These are phyloP conservation scores for Epinephelus malabaricus DNA, from an alignment of 2,797 vertebrate species.

Conservation along the genomic window DNA sequence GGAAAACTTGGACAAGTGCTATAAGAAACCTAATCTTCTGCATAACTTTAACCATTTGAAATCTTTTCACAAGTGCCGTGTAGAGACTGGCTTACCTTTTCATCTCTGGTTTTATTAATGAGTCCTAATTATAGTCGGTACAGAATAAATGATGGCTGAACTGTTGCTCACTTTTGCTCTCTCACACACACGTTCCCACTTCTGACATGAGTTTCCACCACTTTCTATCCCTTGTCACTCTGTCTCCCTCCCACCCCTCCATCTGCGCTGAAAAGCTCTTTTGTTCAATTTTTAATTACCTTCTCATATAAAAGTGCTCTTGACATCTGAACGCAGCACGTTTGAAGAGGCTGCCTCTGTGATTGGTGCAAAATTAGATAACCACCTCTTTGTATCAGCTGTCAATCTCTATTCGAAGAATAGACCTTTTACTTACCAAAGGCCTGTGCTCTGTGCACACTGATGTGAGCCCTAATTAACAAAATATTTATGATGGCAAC, in stretches of 20 bases:
- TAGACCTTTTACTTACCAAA: conserved; percentile 45
- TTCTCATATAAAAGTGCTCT: conserved; percentile 78
- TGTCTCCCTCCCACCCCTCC: conserved; percentile 62
- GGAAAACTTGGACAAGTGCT: conserved; percentile 51
- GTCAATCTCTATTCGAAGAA: conserved; percentile 67
- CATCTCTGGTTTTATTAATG: conserved; percentile 69
- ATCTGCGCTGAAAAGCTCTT: conserved; percentile 80
- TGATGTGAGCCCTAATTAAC: conserved; percentile 30
- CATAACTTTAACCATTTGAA: conserved; percentile 54
- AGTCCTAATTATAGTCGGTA: conserved; percentile 67
- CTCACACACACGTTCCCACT: conserved; percentile 44
- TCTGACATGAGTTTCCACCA: conserved; percentile 59
- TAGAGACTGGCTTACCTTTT: conserved; percentile 55
- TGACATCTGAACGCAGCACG: conserved; percentile 74
- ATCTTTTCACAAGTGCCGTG: conserved; percentile 35
- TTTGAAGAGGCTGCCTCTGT: conserved; percentile 68
- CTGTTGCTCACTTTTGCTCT: conserved; percentile 68
- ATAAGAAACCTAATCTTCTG: conserved; percentile 33
- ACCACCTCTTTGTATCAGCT: conserved; percentile 71
- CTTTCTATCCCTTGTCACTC: conserved; percentile 55
- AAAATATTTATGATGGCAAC: conserved; percentile 63
- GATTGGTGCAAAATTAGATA: conserved; percentile 77
- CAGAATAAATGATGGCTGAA: conserved; percentile 64
- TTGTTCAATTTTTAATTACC: conserved; percentile 85
- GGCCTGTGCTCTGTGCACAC: conserved; percentile 12